Evolutionary conservation across 2,113 vertebrate species (phyloP).

Genomic region (Brienomyrus brachyistius): DNA sequence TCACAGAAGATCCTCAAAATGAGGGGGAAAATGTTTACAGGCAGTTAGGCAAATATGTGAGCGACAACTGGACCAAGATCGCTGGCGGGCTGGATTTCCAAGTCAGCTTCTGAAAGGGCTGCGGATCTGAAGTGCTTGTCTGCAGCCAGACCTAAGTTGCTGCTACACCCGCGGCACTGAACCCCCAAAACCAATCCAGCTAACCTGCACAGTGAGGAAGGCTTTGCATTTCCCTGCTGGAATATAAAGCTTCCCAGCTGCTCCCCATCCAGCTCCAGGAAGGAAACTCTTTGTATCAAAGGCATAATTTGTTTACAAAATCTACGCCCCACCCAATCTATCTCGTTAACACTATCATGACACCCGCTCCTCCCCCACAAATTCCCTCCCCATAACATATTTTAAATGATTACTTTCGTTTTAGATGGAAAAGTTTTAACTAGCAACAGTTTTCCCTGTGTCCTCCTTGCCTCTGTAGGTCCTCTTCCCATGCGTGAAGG

Average conservation of each 20-base stretch:
- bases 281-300: slow-evolving; percentile 33
- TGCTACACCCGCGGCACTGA: not conserved
- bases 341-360: slow-evolving; percentile 51
- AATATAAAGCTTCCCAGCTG: not conserved
- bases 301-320: slow-evolving; percentile 41
- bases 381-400: slow-evolving; percentile 33
- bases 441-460: slow-evolving; percentile 89
- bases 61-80: not conserved
- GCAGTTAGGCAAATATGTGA: not conserved
- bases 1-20: not conserved
- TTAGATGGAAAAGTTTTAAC: slow-evolving; percentile 68
- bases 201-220: not conserved
- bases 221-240: not conserved
- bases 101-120: not conserved
- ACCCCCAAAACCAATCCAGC: not conserved
- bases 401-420: slow-evolving; percentile 47
- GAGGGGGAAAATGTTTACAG: not conserved
- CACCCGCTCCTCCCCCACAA: slow-evolving; percentile 33
- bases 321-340: slow-evolving; percentile 25
- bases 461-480: slow-evolving; percentile 99
- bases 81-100: not conserved
- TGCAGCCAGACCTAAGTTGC: not conserved
- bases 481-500: slow-evolving; percentile 97
- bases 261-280: not conserved
- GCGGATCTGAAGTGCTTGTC: not conserved